Conservation (phyloP, 2,888 invertebrate genomes). For the Linnaemya vulpina region DNA sequence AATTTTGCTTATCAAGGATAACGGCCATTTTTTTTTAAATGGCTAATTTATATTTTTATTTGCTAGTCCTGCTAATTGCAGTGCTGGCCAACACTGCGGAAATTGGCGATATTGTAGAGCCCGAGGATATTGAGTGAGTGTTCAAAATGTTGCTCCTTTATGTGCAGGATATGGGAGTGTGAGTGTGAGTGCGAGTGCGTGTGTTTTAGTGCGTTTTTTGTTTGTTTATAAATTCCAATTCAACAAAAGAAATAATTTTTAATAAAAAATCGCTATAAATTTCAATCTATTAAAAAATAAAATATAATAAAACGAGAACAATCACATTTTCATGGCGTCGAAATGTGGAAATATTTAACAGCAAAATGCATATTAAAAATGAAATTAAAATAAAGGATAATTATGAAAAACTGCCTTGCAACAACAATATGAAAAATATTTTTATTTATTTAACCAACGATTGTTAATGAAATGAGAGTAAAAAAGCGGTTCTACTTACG, state of each 20-base stretch:
- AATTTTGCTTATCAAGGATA: constrained; percentile 50
- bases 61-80: constrained; percentile 61
- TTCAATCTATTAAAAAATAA: constrained; percentile 43
- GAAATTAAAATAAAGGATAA: constrained; percentile 34
- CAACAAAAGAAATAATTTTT: constrained; percentile 59
- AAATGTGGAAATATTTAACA: constrained; percentile 13
- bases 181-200: constrained; percentile 1
- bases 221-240: constrained; percentile 52
- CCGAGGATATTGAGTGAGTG: constrained; percentile 67
- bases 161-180: not conserved
- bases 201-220: not conserved
- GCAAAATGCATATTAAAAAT: constrained; percentile 40
- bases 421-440: not conserved
- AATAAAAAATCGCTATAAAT: constrained; percentile 52
- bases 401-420: constrained; percentile 13
- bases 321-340: constrained; percentile 16
- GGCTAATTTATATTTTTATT: constrained; percentile 67
- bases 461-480: not conserved
- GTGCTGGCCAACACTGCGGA: constrained; percentile 51
- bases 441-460: not conserved
- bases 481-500: not conserved
- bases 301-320: constrained; percentile 9
- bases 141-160: constrained; percentile 18
- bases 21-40: constrained; percentile 57
- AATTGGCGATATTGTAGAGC: constrained; percentile 63